Evolutionary conservation across 1,140 invertebrate species (phyloP).

Genomic region (Ylistrum balloti): DNA sequence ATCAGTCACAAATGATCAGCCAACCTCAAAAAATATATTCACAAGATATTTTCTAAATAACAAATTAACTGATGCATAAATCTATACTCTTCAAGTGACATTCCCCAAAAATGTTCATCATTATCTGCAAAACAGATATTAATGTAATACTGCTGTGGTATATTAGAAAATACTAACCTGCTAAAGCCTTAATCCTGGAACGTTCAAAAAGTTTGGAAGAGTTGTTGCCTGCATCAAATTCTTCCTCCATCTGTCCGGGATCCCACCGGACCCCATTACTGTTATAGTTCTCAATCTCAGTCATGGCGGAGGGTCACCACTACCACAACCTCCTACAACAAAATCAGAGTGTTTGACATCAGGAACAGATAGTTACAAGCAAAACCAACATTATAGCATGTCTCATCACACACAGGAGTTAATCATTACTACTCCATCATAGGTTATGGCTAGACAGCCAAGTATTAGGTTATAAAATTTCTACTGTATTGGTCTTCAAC

Average conservation of each 20-base stretch:
- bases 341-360: no score
- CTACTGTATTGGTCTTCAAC: no score
- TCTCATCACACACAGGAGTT: no score
- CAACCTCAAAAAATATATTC: neutral
- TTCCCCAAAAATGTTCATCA: no score
- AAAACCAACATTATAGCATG: no score
- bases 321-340: conserved; percentile 64
- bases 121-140: no score
- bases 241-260: conserved; percentile 86
- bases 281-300: conserved; percentile 78
- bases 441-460: no score
- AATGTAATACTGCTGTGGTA: no score
- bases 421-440: no score
- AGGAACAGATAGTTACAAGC: no score
- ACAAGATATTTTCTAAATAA: neutral
- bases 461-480: no score
- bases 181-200: conserved; percentile 98
- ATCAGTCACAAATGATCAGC: neutral
- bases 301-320: conserved; percentile 73
- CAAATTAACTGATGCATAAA: neutral
- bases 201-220: conserved; percentile 99
- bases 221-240: conserved; percentile 99
- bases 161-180: conserved; percentile 88
- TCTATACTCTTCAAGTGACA: no score
- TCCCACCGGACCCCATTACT: conserved; percentile 79